A percentile compares a stretch with the other conserved stretches of the same genome.
Conservation (phyloP, 2,888 invertebrate genomes). For the Mamestra brassicae region DNA sequence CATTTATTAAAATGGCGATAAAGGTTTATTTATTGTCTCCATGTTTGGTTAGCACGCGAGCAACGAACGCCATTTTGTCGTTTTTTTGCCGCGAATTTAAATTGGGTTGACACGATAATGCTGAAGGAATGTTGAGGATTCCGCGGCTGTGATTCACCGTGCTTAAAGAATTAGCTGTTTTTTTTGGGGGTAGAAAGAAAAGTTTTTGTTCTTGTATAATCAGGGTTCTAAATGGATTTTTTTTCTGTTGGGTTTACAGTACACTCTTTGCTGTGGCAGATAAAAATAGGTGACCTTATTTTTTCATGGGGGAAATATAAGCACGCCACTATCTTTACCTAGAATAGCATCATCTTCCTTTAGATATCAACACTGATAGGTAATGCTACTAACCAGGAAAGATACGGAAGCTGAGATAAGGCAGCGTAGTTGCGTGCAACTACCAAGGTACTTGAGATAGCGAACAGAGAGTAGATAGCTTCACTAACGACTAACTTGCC, state of each 20-base stretch:
- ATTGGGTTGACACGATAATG: conserved; percentile 70
- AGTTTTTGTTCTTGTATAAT: conserved; percentile 7
- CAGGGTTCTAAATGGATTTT: neutral
- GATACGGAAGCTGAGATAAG: conserved; percentile 11
- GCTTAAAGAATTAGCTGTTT: conserved; percentile 50
- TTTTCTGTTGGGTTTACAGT: neutral
- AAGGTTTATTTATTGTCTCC: conserved; percentile 88
- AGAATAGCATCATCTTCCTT: neutral
- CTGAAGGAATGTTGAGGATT: conserved; percentile 61
- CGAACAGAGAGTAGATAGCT: conserved; percentile 9
- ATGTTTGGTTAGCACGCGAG: conserved; percentile 85
- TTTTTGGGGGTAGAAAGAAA: conserved; percentile 22
- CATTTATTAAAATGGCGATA: conserved; percentile 90
- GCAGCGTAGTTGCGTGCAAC: conserved; percentile 8
- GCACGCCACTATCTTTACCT: neutral
- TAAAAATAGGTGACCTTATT: neutral
- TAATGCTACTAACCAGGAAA: neutral
- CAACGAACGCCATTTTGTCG: conserved; percentile 66
- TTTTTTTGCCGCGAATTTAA: conserved; percentile 67
- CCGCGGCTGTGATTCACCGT: conserved; percentile 54
- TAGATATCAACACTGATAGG: neutral
- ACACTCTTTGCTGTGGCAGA: neutral
- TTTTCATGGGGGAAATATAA: neutral
- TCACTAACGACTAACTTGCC: conserved; percentile 33
- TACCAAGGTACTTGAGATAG: conserved; percentile 2